Evolutionary conservation across 2,113 vertebrate genomes (phyloP), one percentile per base, ranked within the genome.

Genomic region (Pyrgilauda ruficollis): DNA sequence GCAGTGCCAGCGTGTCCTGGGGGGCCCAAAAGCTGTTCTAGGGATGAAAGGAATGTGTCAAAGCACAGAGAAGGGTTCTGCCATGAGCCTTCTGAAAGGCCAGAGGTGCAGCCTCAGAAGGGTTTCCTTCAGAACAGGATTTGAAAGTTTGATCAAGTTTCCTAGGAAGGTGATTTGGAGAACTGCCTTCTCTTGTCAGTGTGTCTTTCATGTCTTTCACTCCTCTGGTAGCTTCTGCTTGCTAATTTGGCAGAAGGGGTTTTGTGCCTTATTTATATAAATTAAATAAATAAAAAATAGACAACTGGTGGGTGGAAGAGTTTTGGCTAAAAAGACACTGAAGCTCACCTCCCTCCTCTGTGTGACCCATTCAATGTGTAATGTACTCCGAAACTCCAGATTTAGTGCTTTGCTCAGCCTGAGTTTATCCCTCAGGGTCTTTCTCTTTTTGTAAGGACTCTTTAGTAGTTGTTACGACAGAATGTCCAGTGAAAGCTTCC

Each of bases 291-390:
- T n/a, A 4, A 39, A 49, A 81, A 39, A 4, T 9, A 58, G 55
- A 18, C 30, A 46, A 7, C 12, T 8, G 27, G 17, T 27, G 31
- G 52, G 31, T 44, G 39, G 26, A 39, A 30, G 63, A 64, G 20
- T 56, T 84, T 41, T 55, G 61, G n/a, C 72, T 84, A 10, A 59
- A 67, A 55, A 63, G 49, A 23, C 1, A 14, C 39, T 33, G 28
- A 47, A 87, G 31, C 53, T 89, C 35, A 12, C 26, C 19, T 7
- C 31, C 12, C 11, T 87, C 10, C 30, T 67, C 35, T 55, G 0
- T 20, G 63, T 2, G 27, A 35, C 39, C 49, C 0, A 0, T 41
- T 53, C 31, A 53, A 15, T 0, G 0, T 49, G 35, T 47, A 7
- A 20, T 19, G 22, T 39, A n/a, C 37, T 91, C 50, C 0, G 0